Conservation (phyloP, 2,113 vertebrate species). For the Dasyornis broadbenti region DNA sequence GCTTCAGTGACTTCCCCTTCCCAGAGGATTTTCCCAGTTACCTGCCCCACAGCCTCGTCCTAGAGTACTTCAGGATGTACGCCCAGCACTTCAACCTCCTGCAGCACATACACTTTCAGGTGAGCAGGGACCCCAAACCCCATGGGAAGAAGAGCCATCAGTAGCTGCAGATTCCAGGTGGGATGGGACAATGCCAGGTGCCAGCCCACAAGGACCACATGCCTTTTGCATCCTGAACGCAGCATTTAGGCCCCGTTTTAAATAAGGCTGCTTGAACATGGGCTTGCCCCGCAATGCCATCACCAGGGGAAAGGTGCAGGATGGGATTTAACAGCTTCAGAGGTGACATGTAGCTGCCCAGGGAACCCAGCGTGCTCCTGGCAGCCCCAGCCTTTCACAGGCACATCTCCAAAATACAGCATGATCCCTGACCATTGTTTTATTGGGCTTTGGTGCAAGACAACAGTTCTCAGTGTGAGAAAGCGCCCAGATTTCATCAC, state of each 20-base stretch:
- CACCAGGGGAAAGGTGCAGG: neutral
- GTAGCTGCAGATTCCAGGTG: neutral
- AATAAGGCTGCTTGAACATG: neutral
- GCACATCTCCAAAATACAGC: rapidly evolving
- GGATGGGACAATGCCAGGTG: rapidly evolving
- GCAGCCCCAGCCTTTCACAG: neutral
- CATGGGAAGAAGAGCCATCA: neutral
- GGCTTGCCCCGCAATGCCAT: neutral
- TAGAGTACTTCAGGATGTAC: slow-evolving; percentile 82
- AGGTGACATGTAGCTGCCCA: neutral
- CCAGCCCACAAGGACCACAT: rapidly evolving
- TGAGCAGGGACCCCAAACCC: neutral
- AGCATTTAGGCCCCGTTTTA: neutral
- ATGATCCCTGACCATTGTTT: neutral
- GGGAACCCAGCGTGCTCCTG: rapidly evolving
- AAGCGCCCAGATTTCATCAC: slow-evolving; percentile 72
- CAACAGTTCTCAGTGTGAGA: slow-evolving; percentile 72
- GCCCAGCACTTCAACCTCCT: slow-evolving; percentile 78
- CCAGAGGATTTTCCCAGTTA: slow-evolving; percentile 83
- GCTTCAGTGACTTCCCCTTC: slow-evolving; percentile 89
- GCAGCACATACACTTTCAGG: slow-evolving; percentile 81
- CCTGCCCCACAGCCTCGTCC: slow-evolving; percentile 75
- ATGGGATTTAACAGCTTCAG: neutral
- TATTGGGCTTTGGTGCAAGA: slow-evolving; percentile 68
- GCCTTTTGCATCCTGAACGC: rapidly evolving